These are phyloP conservation scores for Bostrychus sinensis DNA, from an alignment of 2,113 vertebrate genomes.

Conservation along the genomic window DNA sequence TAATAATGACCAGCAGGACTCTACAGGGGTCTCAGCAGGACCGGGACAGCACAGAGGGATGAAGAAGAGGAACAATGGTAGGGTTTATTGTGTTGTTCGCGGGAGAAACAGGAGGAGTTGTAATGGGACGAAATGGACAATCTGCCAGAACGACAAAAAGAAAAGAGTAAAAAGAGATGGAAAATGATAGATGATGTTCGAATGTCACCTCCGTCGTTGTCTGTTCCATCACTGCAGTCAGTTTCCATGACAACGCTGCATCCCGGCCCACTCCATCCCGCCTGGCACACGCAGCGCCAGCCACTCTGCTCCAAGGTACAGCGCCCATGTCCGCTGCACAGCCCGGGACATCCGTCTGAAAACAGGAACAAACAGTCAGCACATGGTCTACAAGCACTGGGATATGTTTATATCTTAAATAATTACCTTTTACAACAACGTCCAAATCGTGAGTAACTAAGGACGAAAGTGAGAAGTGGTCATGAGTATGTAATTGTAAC, in stretches of 20 bases:
- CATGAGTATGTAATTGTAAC: constrained; percentile 27
- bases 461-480: constrained; percentile 20
- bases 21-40: constrained; percentile 57
- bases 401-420: constrained; percentile 11
- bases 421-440: constrained; percentile 80
- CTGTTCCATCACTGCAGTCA: constrained; percentile 92
- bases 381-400: neutral
- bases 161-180: constrained; percentile 45
- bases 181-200: constrained; percentile 66
- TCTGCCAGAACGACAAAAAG: constrained; percentile 36
- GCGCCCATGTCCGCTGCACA: constrained; percentile 95
- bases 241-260: constrained; percentile 98
- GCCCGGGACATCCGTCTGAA: constrained; percentile 93
- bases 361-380: constrained; percentile 11
- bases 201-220: constrained; percentile 95
- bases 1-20: constrained; percentile 62
- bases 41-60: constrained; percentile 31
- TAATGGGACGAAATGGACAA: constrained; percentile 38
- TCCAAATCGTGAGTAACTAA: constrained; percentile 80
- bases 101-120: constrained; percentile 30
- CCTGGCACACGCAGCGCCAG: constrained; percentile 97
- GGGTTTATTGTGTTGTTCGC: constrained; percentile 29
- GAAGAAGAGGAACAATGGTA: constrained; percentile 37
- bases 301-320: constrained; percentile 98
- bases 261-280: constrained; percentile 95